Percentiles rank a stretch among this genome's conserved stretches.
Evolutionary conservation across 2,797 vertebrate species (phyloP).

Genomic region (Coreius guichenoti): DNA sequence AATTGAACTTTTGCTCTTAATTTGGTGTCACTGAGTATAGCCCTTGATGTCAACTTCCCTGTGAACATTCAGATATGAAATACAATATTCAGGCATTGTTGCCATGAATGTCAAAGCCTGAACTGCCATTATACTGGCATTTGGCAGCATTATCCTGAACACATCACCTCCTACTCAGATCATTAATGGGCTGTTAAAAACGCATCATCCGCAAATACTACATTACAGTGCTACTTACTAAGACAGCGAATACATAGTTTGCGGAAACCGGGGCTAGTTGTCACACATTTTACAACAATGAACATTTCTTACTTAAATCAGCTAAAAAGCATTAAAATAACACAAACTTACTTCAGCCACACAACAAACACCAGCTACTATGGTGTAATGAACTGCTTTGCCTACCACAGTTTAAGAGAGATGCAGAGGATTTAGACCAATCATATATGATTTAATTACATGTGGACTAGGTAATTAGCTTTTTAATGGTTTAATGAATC

Average conservation of each 20-base stretch:
- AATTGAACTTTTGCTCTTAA: neutral
- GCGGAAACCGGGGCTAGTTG: neutral
- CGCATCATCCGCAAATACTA: constrained; percentile 16
- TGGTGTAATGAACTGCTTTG: neutral
- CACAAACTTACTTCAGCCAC: neutral
- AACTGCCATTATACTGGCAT: constrained; percentile 14
- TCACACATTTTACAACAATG: neutral
- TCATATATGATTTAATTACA: neutral
- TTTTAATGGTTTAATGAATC: neutral
- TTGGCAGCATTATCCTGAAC: constrained; percentile 15
- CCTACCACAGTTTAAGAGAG: neutral
- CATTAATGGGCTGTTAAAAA: constrained; percentile 36
- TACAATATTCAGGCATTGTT: constrained; percentile 12
- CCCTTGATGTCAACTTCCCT: neutral
- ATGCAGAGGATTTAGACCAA: neutral
- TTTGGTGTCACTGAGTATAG: neutral
- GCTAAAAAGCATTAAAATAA: neutral
- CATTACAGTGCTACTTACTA: neutral
- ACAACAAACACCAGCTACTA: neutral
- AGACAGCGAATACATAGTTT: neutral
- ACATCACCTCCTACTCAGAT: constrained; percentile 27
- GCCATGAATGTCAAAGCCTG: constrained; percentile 12
- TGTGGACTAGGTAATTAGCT: neutral
- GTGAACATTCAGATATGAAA: constrained; percentile 21
- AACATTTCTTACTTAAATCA: neutral